phyloP scores from a whole-genome alignment of 2,888 invertebrate species.

The Diaperis boleti region DNA sequence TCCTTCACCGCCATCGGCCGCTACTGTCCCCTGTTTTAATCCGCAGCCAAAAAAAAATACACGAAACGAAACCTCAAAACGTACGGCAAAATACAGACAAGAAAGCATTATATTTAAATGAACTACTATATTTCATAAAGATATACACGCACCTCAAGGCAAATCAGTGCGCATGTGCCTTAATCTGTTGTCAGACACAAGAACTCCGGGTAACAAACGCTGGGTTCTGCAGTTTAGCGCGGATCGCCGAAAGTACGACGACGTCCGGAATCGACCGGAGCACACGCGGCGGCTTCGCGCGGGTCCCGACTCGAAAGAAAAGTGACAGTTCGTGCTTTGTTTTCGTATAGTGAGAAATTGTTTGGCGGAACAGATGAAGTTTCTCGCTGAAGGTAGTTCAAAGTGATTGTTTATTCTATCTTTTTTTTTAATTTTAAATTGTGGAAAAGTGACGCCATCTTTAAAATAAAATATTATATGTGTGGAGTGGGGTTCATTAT shows the following conservation, averaged over 20 bases:
- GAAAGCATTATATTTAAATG: conserved; percentile 55
- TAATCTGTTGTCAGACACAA: conserved; percentile 47
- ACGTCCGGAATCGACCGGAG: conserved; percentile 17
- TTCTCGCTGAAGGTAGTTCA: background rate
- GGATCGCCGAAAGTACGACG: conserved; percentile 42
- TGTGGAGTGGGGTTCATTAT: background rate
- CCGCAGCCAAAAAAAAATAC: conserved; percentile 24
- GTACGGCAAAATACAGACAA: conserved; percentile 45
- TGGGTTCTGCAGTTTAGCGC: conserved; percentile 51
- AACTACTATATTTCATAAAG: conserved; percentile 59
- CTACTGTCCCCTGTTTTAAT: conserved; percentile 17
- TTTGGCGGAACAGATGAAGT: background rate
- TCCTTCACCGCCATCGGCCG: conserved; percentile 10
- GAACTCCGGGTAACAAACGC: conserved; percentile 52
- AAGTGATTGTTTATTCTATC: background rate
- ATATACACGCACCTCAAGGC: conserved; percentile 59
- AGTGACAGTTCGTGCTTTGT: background rate
- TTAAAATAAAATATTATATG: conserved; percentile 5
- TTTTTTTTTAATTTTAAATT: conserved; percentile 3
- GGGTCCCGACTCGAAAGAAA: conserved; percentile 2
- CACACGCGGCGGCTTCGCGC: conserved; percentile 30
- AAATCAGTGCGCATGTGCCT: conserved; percentile 52
- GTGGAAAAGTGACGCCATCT: conserved; percentile 17
- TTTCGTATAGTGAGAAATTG: conserved; percentile 7
- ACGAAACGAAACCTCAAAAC: conserved; percentile 33